Conservation (phyloP, 2,797 vertebrate genomes). For the Streptopelia turtur region DNA sequence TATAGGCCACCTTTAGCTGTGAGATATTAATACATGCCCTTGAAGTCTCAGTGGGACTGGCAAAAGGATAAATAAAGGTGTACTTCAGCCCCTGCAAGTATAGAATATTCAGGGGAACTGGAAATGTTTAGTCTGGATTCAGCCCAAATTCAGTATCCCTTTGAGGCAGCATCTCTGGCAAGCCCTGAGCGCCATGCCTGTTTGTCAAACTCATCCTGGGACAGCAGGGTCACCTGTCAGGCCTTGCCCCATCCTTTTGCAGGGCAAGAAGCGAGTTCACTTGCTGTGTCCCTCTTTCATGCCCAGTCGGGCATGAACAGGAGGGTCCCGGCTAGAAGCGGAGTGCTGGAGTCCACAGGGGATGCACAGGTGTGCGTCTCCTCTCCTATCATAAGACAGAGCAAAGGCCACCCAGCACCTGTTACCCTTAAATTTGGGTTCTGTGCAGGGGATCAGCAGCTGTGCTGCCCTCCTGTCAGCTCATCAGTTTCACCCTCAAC, state of each 20-base stretch:
- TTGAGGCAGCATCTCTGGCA: neutral
- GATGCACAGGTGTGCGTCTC: neutral
- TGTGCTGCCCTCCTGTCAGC: neutral
- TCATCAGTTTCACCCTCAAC: neutral
- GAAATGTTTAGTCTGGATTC: neutral
- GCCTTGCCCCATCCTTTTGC: neutral
- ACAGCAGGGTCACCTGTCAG: neutral
- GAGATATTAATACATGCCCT: neutral
- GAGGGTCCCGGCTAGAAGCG: neutral
- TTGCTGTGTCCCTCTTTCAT: neutral
- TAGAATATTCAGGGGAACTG: neutral
- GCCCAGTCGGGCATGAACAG: fast-evolving
- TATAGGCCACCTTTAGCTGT: slow-evolving; percentile 18
- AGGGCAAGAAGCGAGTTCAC: neutral
- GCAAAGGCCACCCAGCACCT: neutral
- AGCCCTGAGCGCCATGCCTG: neutral
- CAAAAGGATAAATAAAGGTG: neutral
- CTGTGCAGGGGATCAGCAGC: neutral
- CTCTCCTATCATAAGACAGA: neutral
- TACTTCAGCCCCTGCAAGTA: neutral
- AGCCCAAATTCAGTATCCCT: neutral
- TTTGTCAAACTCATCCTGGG: neutral
- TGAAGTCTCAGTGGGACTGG: slow-evolving; percentile 23
- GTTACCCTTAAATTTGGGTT: neutral
- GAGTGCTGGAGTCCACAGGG: neutral